Percentiles rank a stretch among this genome's conserved stretches.
Conservation (phyloP, 2,888 invertebrate genomes). For the Ormyrus rosae region DNA sequence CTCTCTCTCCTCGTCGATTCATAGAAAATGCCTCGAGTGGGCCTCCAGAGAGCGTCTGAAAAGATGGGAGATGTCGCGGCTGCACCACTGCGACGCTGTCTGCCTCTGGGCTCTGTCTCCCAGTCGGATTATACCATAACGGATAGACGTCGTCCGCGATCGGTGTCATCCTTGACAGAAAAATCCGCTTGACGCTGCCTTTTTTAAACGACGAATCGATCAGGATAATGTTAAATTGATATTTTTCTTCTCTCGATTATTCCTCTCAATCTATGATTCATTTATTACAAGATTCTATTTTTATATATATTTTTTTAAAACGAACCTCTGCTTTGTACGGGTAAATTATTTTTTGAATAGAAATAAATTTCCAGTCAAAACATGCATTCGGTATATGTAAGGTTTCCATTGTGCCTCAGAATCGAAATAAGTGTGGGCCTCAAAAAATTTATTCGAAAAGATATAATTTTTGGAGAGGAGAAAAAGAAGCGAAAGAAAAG, state of each 20-base stretch:
- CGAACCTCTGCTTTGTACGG: no score
- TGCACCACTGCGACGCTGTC: background rate
- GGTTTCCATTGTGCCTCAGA: slow-evolving; percentile 21
- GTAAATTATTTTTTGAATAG: no score
- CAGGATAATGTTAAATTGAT: no score
- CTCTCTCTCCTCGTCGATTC: slow-evolving; percentile 42
- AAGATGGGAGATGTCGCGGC: slow-evolving; percentile 17
- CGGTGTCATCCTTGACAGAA: slow-evolving; percentile 9
- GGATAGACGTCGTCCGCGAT: slow-evolving; percentile 27
- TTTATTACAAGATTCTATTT: no score
- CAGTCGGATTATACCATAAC: slow-evolving; percentile 39
- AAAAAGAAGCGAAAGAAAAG: slow-evolving; percentile 9
- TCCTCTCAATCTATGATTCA: no score
- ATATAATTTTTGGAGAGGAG: background rate
- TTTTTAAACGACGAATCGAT: no score
- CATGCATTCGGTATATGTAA: no score
- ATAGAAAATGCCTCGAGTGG: slow-evolving; percentile 49
- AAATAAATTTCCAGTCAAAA: no score
- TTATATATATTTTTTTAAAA: no score
- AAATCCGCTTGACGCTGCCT: background rate
- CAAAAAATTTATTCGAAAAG: slow-evolving; percentile 1
- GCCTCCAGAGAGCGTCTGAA: slow-evolving; percentile 37
- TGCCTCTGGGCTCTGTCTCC: slow-evolving; percentile 1
- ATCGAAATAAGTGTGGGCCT: background rate
- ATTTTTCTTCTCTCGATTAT: no score